These are phyloP conservation scores for Sesia apiformis DNA, from an alignment of 2,888 invertebrate species.

Conservation along the genomic window DNA sequence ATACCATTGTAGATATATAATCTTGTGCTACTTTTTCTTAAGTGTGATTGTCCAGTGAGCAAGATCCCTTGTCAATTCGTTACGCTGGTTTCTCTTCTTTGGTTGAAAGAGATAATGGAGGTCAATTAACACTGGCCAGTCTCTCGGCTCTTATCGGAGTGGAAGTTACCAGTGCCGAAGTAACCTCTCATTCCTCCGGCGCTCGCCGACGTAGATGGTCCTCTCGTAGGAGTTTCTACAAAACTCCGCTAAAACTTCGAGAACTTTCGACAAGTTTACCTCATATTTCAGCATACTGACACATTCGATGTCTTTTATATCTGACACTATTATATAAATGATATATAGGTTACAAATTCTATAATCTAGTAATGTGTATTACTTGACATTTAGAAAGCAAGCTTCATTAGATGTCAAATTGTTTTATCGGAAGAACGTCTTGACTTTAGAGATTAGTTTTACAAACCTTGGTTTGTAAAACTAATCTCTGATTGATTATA, in stretches of 20 bases:
- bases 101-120: slow-evolving; percentile 4
- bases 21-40: slow-evolving; percentile 4
- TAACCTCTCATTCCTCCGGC: slow-evolving; percentile 27
- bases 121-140: slow-evolving; percentile 21
- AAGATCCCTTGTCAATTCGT: background rate
- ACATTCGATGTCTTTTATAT: slow-evolving; percentile 10
- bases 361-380: background rate
- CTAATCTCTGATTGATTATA: no score
- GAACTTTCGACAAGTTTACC: slow-evolving; percentile 17
- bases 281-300: slow-evolving; percentile 15
- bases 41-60: background rate
- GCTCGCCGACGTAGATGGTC: slow-evolving; percentile 27
- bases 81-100: background rate
- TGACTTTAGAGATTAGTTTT: no score
- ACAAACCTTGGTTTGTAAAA: no score
- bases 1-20: background rate
- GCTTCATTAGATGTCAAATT: no score
- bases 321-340: slow-evolving; percentile 12
- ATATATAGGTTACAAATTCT: background rate
- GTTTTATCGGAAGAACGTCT: no score
- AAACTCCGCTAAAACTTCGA: slow-evolving; percentile 29
- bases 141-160: slow-evolving; percentile 4
- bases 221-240: slow-evolving; percentile 19
- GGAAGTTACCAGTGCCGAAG: slow-evolving; percentile 6
- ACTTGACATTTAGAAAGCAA: no score